A percentile compares a stretch with the other conserved stretches of the same genome.
Conservation (phyloP, 2,797 vertebrate species). For the Tapera naevia region DNA sequence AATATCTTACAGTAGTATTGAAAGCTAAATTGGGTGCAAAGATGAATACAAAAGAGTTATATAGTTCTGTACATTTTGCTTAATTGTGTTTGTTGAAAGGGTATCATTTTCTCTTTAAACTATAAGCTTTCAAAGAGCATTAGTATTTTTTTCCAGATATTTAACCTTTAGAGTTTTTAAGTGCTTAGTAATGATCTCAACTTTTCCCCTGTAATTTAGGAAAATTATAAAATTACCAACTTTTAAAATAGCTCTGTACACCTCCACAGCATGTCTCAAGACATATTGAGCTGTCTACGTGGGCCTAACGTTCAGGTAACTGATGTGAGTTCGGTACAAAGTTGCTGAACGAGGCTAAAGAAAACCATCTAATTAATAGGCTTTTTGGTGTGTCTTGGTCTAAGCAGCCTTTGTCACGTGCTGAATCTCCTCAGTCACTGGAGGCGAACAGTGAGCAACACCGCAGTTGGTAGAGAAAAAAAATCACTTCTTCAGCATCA, state of each 20-base stretch:
- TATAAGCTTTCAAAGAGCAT: not conserved
- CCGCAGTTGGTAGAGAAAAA: not conserved
- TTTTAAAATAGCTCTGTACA: slow-evolving; percentile 48
- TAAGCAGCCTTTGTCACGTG: not conserved
- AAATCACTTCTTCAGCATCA: not conserved
- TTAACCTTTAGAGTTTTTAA: slow-evolving; percentile 56
- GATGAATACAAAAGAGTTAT: slow-evolving; percentile 22
- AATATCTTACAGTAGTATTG: not conserved
- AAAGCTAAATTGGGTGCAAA: slow-evolving; percentile 45
- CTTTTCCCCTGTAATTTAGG: slow-evolving; percentile 33
- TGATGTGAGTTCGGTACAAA: not conserved
- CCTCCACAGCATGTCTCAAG: slow-evolving; percentile 13
- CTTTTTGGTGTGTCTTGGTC: not conserved
- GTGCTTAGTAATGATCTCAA: slow-evolving; percentile 1
- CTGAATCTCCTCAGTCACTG: not conserved
- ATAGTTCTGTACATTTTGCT: not conserved
- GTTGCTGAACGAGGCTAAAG: not conserved
- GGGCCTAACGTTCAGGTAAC: not conserved
- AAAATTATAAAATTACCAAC: slow-evolving; percentile 20
- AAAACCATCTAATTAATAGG: not conserved
- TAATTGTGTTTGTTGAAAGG: slow-evolving; percentile 44
- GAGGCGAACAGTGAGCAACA: not conserved
- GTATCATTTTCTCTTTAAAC: slow-evolving; percentile 39
- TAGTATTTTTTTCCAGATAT: not conserved
- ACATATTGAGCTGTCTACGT: not conserved